Evolutionary conservation across 2,113 vertebrate species (phyloP).

Genomic region (Archilochus colubris): DNA sequence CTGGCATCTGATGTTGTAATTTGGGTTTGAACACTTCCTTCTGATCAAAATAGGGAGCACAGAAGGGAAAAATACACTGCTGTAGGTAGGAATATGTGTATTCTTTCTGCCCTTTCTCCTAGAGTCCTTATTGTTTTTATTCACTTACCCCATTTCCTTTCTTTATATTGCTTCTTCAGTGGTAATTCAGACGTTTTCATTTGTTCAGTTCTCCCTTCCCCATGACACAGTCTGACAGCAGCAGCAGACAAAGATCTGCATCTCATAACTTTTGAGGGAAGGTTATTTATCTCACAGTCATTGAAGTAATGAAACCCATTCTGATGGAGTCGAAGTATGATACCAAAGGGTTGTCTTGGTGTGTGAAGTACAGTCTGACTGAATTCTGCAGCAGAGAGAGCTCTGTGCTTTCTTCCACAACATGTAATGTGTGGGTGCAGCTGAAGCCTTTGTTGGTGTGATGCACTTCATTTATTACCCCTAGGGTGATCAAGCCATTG

Average conservation of each 20-base stretch:
- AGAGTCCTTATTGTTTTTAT: not conserved
- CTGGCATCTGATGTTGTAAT: not conserved
- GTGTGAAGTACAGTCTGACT: constrained; percentile 33
- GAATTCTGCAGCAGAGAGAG: constrained; percentile 70
- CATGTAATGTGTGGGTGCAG: constrained; percentile 78
- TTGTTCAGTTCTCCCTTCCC: not conserved
- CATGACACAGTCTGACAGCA: not conserved
- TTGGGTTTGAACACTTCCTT: not conserved
- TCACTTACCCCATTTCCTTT: not conserved
- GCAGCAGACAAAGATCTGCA: not conserved
- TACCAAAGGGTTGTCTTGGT: constrained; percentile 14
- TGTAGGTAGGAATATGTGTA: not conserved
- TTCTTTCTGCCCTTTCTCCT: not conserved
- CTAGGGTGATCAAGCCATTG: constrained; percentile 74
- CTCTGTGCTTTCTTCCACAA: constrained; percentile 74
- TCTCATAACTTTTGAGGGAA: not conserved
- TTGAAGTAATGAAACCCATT: not conserved
- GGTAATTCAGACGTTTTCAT: not conserved
- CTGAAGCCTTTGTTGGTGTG: constrained; percentile 82
- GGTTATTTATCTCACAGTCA: not conserved
- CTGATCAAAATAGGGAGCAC: not conserved
- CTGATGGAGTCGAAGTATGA: not conserved
- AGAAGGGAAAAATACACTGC: not conserved
- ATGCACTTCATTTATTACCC: constrained; percentile 81
- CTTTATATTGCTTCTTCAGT: not conserved